A percentile compares a stretch with the other conserved stretches of the same genome.
These are phyloP conservation scores for Psilopsiagon aurifrons DNA, from an alignment of 2,113 vertebrate species.

Conservation along the genomic window DNA sequence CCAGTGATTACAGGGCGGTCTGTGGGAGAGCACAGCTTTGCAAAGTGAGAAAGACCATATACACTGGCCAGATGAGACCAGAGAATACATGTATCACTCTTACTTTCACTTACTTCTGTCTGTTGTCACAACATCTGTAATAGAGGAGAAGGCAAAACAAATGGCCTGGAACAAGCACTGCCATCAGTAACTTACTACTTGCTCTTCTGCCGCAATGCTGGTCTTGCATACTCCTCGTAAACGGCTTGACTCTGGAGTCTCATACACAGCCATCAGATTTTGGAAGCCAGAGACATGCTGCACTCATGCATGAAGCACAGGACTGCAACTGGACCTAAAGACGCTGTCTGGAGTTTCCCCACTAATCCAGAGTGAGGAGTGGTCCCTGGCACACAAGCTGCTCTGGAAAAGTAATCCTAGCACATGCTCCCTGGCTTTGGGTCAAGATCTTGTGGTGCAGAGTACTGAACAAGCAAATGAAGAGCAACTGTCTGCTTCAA, in stretches of 20 bases:
- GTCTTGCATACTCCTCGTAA: background rate
- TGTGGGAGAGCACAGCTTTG: background rate
- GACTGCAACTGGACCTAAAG: background rate
- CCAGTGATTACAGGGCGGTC: background rate
- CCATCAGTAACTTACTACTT: background rate
- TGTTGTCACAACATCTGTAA: background rate
- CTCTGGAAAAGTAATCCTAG: background rate
- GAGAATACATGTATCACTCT: background rate
- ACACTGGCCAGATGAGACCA: background rate
- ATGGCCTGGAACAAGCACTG: background rate
- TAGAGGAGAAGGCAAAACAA: background rate
- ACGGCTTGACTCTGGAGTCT: background rate
- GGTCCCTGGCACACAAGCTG: background rate
- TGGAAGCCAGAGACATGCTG: background rate
- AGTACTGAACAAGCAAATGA: background rate
- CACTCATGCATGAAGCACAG: accelerated
- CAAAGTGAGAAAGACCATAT: background rate
- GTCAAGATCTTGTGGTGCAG: background rate
- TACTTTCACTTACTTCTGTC: background rate
- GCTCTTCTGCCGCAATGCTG: background rate
- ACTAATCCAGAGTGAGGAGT: accelerated
- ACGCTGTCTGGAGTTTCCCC: background rate
- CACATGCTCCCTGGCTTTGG: background rate
- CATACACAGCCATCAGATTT: background rate
- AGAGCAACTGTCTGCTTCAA: background rate